A percentile compares a stretch with the other conserved stretches of the same genome.
Evolutionary conservation across 53 echinoderm and acorn worm species (phyloP).

Genomic region (Zoroaster sp.): DNA sequence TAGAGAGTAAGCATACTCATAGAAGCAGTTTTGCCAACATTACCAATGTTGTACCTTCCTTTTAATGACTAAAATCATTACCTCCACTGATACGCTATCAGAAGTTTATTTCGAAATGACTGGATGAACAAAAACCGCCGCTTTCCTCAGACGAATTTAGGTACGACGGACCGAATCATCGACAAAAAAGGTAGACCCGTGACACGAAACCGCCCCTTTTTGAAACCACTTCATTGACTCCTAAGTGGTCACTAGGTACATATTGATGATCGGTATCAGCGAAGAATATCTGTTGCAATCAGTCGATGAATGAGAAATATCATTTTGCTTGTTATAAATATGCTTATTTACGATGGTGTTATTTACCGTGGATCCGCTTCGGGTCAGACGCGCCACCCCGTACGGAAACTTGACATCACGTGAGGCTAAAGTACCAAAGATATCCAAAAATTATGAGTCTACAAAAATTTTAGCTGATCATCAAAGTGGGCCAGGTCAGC

Average conservation of each 20-base stretch:
- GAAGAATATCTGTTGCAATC: neutral
- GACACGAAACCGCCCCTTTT: neutral
- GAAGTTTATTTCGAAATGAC: neutral
- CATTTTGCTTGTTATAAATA: constrained; percentile 20
- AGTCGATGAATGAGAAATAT: neutral
- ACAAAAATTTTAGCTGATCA: too few relatives aligned
- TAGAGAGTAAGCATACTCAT: neutral
- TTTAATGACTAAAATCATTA: neutral
- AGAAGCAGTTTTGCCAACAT: neutral
- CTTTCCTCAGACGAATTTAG: neutral
- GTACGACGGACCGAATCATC: neutral
- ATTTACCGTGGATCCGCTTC: neutral
- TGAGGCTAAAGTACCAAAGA: neutral
- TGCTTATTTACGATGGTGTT: neutral
- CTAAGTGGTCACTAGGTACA: neutral
- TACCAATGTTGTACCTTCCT: neutral
- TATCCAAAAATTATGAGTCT: neutral
- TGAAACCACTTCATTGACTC: neutral
- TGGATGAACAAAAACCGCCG: neutral
- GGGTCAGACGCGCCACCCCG: constrained; percentile 1
- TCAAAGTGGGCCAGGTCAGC: too few relatives aligned
- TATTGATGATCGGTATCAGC: neutral
- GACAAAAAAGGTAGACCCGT: neutral
- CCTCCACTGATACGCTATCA: neutral
- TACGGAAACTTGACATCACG: neutral